Conservation (phyloP, 1,140 invertebrate genomes). For the Micrasema minimum region DNA sequence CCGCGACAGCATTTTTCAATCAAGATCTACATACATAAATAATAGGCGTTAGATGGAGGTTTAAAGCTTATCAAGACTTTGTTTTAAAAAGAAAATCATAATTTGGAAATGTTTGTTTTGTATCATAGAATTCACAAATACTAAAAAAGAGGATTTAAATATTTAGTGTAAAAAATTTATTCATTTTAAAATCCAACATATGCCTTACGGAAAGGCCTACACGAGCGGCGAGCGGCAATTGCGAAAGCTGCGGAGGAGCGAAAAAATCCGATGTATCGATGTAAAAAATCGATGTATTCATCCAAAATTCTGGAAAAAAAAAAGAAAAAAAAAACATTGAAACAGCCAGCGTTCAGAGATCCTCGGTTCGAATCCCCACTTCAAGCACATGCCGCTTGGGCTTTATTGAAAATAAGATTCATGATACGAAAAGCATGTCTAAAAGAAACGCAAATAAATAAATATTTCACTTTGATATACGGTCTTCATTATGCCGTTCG, state of each 20-base stretch:
- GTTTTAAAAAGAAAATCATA: not conserved
- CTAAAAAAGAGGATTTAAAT: too few species aligned
- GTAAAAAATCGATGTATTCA: not conserved
- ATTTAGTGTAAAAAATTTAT: too few species aligned
- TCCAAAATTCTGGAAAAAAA: too few species aligned
- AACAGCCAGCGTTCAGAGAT: not conserved
- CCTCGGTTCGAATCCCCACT: too few species aligned
- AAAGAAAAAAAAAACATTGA: not conserved
- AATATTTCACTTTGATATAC: conserved; percentile 35
- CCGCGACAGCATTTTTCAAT: conserved; percentile 10
- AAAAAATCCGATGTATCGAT: too few species aligned
- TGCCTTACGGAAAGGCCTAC: too few species aligned
- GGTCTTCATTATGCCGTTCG: conserved; percentile 26
- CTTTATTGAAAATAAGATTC: conserved; percentile 22
- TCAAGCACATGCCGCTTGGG: conserved; percentile 7
- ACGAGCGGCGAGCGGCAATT: too few species aligned
- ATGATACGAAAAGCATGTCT: too few species aligned
- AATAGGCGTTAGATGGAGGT: not conserved
- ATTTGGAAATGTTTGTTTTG: not conserved
- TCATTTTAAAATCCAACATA: too few species aligned
- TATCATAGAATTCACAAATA: not conserved
- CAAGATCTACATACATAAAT: conserved; percentile 33
- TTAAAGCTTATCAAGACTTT: not conserved
- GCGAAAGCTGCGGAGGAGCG: too few species aligned
- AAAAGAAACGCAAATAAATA: conserved; percentile 29